A percentile compares a stretch with the other conserved stretches of the same genome.
phyloP scores from a whole-genome alignment of 2,888 invertebrate species.

The Morinoia aosen region DNA sequence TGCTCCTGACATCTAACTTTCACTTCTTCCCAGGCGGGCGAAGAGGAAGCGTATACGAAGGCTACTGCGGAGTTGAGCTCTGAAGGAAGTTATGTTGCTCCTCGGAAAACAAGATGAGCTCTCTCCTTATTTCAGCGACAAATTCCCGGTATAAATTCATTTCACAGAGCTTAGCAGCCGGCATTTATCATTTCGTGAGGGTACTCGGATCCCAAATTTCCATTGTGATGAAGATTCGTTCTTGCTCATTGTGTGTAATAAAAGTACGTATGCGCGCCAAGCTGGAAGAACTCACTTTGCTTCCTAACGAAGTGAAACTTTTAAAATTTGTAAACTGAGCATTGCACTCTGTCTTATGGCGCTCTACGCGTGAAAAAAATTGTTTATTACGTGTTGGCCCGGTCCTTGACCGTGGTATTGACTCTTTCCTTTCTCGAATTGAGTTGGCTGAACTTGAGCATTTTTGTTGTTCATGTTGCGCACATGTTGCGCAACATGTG shows the following conservation, averaged over 20 bases:
- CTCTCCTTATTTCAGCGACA: not conserved
- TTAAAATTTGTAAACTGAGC: not conserved
- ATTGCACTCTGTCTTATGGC: not conserved
- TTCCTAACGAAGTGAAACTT: not conserved
- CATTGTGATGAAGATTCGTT: not conserved
- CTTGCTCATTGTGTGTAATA: not conserved
- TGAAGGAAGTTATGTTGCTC: not conserved
- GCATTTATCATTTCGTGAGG: not conserved
- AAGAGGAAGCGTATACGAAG: not conserved
- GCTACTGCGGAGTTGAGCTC: not conserved
- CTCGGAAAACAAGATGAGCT: not conserved
- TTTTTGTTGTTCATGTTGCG: too few relatives aligned
- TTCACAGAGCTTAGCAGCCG: not conserved
- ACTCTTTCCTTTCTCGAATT: too few relatives aligned
- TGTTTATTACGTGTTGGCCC: not conserved
- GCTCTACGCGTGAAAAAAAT: not conserved
- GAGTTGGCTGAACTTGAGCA: too few relatives aligned
- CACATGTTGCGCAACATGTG: too few relatives aligned
- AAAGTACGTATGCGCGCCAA: too few relatives aligned
- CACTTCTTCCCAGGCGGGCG: not conserved
- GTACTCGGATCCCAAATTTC: not conserved
- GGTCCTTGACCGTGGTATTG: too few relatives aligned
- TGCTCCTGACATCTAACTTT: not conserved
- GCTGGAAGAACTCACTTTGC: too few relatives aligned
- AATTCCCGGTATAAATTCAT: not conserved